A percentile compares a stretch with the other conserved stretches of the same genome.
Conservation (phyloP, 37 sponge, comb jelly and placozoan genomes). For the Eunapius fragilis region DNA sequence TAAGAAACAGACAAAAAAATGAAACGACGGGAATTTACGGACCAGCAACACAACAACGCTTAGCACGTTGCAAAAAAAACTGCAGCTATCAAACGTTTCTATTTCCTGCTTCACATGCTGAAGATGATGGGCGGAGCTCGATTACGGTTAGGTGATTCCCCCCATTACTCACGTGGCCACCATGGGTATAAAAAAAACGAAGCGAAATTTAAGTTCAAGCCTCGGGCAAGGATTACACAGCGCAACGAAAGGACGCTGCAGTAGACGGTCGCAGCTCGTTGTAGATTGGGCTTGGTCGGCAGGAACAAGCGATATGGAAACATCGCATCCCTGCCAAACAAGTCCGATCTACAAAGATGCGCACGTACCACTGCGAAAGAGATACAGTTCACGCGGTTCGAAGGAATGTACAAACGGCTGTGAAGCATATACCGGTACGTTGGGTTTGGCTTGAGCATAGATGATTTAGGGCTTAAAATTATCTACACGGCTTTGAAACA, state of each 20-base stretch:
- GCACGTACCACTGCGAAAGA: not conserved
- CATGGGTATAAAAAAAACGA: constrained; percentile 24
- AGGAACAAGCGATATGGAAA: constrained; percentile 38
- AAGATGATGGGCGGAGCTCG: not conserved
- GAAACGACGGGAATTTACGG: no score
- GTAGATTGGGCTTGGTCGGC: constrained; percentile 96
- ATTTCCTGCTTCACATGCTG: not conserved
- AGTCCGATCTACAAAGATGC: constrained; percentile 82
- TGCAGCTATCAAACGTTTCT: no score
- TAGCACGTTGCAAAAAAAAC: no score
- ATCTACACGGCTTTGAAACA: no score
- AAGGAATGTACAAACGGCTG: no score
- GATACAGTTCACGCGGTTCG: no score
- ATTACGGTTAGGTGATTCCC: not conserved
- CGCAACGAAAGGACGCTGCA: not conserved
- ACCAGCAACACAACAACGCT: no score
- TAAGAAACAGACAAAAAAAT: not conserved
- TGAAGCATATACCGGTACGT: no score
- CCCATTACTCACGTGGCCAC: not conserved
- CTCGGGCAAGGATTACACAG: no score
- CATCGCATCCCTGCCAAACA: constrained; percentile 85
- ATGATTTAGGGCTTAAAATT: no score
- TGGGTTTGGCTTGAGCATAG: no score
- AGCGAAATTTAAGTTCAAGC: no score
- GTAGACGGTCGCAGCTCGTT: constrained; percentile 5